These are phyloP conservation scores for Diadema setosum DNA, from an alignment of 35 echinoderm and acorn worm genomes.

Conservation along the genomic window DNA sequence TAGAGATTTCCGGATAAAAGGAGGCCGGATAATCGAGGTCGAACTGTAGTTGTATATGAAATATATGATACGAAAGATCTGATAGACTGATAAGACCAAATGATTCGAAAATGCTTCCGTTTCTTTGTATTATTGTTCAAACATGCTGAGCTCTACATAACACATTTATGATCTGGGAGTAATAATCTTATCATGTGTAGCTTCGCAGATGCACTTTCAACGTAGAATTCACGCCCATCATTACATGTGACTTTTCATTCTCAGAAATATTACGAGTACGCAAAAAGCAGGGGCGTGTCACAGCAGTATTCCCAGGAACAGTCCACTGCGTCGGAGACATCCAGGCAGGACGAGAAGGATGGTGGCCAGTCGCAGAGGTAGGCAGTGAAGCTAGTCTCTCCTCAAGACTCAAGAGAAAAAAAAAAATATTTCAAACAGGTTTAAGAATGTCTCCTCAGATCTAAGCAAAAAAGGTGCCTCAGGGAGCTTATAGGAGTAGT, in stretches of 20 bases:
- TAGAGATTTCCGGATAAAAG: too few species aligned
- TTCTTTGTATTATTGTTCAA: not conserved
- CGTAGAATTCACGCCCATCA: not conserved
- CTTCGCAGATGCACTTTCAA: not conserved
- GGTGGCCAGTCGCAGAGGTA: not conserved
- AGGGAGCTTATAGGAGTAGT: too few species aligned
- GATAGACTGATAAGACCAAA: too few species aligned
- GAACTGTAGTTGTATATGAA: not conserved
- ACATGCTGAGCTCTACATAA: not conserved
- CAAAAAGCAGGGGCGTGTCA: constrained; percentile 8
- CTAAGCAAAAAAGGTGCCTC: too few species aligned
- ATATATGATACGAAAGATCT: too few species aligned
- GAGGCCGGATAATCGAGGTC: too few species aligned
- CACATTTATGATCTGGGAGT: not conserved
- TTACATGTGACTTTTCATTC: not conserved
- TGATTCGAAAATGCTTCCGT: not conserved
- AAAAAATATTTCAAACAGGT: too few species aligned
- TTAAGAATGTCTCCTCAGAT: too few species aligned
- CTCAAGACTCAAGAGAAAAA: too few species aligned
- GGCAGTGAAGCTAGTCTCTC: not conserved
- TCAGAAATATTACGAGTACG: not conserved
- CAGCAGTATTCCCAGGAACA: not conserved
- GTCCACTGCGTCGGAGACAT: not conserved
- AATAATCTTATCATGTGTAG: not conserved
- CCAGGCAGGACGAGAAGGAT: not conserved